Percentiles rank a stretch among this genome's conserved stretches.
Evolutionary conservation across 1,140 invertebrate species (phyloP).

Genomic region (Drosophila azteca): DNA sequence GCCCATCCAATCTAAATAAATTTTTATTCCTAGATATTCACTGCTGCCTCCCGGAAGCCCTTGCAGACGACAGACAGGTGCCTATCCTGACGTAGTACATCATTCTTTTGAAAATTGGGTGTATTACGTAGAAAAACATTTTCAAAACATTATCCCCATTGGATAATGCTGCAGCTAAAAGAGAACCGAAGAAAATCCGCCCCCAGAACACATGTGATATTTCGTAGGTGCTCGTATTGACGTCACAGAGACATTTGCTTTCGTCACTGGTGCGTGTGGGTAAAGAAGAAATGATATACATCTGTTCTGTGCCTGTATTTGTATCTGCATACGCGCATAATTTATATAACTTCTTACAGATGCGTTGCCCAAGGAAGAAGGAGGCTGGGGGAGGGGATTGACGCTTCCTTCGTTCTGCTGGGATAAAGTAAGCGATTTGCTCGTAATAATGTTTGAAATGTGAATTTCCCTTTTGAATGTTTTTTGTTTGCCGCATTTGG

Average conservation of each 20-base stretch:
- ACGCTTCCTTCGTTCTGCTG: slow-evolving; percentile 14
- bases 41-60: too few species aligned
- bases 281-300: not conserved
- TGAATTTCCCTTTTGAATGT: slow-evolving; percentile 19
- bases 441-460: slow-evolving; percentile 14
- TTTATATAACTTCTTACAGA: slow-evolving; percentile 20
- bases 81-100: too few species aligned
- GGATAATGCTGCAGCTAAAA: slow-evolving; percentile 1
- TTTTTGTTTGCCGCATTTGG: slow-evolving; percentile 30
- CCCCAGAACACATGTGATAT: slow-evolving; percentile 28
- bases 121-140: not conserved
- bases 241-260: slow-evolving; percentile 42
- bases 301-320: too few species aligned
- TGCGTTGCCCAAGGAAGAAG: not conserved
- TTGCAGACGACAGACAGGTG: too few species aligned
- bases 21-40: not conserved
- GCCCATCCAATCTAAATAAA: too few species aligned
- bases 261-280: slow-evolving; percentile 31
- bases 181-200: slow-evolving; percentile 2
- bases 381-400: slow-evolving; percentile 15
- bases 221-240: slow-evolving; percentile 18
- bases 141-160: slow-evolving; percentile 5
- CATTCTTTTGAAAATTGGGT: not conserved
- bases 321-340: slow-evolving; percentile 11
- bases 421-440: slow-evolving; percentile 5